Base-by-base conservation (phyloP, 1,140 invertebrate genomes). In the Zaprionus capensis region DNA sequence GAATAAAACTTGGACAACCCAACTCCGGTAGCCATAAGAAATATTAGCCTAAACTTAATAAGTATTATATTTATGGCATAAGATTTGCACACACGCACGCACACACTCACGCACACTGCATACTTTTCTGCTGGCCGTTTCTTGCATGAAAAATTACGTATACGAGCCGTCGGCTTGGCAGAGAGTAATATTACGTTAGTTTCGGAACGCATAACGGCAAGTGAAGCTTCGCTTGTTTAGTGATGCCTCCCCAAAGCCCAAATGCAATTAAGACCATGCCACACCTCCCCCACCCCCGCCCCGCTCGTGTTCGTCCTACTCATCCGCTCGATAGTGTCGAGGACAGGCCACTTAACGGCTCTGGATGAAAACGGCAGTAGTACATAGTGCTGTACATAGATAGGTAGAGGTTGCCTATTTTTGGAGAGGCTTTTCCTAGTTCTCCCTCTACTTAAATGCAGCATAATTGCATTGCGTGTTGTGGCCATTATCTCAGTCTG, bases 261-360 rank as follows among this genome's bases (percentile, higher is more conserved):
- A 83, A 83, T 57, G 84, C 78, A 88, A 88, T 87, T 83, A 88
- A 73, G 56, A 63, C 51, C 68, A 76, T 28, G 66, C 81, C 41
- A 20, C 31, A 41, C 26, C 11, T 24, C 5, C 12, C 22, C 66
- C 71, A 44, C 64, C 62, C 58, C 58, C 55, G 46, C 17, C 2
- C 56, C 20, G 9, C 9, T 46, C 15, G 1, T 4, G 15, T 41
- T 41, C 14, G 38, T 31, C 7, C 31, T 9, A n/a, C 41, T 46
- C 9, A 36, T 34, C 46, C 28, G n/a, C 36, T 66, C 17, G 9
- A 68, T 46, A 34, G 31, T 46, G 57, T 34, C 24, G n/a, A 36
- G 41, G 22, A 62, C 12, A 51, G 15, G 64, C 28, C 31, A 67
- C 41, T 72, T 72, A 66, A 69, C 46, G 56, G 57, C 46, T 34